A percentile compares a stretch with the other conserved stretches of the same genome.
Conservation (phyloP, 2,888 invertebrate species). For the Chloroclysta siterata region DNA sequence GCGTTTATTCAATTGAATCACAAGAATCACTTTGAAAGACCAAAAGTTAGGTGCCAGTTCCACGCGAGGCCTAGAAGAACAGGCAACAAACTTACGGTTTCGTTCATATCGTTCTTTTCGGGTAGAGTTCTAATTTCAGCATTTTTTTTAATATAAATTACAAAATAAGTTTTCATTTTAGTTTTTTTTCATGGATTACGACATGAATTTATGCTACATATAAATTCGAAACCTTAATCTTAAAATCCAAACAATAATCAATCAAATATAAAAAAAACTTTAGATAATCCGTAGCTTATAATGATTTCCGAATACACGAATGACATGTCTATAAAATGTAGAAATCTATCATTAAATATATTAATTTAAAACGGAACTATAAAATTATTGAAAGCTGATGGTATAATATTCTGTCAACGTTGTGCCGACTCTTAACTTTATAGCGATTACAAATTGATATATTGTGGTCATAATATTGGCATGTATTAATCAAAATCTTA, state of each 20-base stretch:
- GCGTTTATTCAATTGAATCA: too few relatives aligned
- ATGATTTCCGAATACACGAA: conserved; percentile 22
- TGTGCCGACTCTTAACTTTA: conserved; percentile 47
- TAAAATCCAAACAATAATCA: conserved; percentile 21
- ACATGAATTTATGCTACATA: not conserved
- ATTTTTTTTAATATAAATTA: too few relatives aligned
- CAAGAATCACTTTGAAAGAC: too few relatives aligned
- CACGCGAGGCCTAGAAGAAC: too few relatives aligned
- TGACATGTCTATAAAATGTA: conserved; percentile 32
- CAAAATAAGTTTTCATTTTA: too few relatives aligned
- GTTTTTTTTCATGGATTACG: too few relatives aligned
- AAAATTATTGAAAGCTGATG: conserved; percentile 30
- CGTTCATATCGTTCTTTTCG: too few relatives aligned
- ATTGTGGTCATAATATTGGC: conserved; percentile 46
- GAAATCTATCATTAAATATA: conserved; percentile 35
- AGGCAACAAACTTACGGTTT: too few relatives aligned
- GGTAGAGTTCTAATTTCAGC: too few relatives aligned
- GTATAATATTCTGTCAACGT: conserved; percentile 40
- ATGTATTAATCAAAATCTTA: too few relatives aligned
- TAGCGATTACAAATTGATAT: conserved; percentile 51
- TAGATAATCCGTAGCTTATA: conserved; percentile 33
- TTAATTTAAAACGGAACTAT: conserved; percentile 31
- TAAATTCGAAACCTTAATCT: conserved; percentile 7
- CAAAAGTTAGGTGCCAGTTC: too few relatives aligned
- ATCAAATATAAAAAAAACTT: conserved; percentile 27